Evolutionary conservation across 2,888 invertebrate genomes (phyloP), one percentile per base, ranked within the genome.

Genomic region (Andrena bucephala): DNA sequence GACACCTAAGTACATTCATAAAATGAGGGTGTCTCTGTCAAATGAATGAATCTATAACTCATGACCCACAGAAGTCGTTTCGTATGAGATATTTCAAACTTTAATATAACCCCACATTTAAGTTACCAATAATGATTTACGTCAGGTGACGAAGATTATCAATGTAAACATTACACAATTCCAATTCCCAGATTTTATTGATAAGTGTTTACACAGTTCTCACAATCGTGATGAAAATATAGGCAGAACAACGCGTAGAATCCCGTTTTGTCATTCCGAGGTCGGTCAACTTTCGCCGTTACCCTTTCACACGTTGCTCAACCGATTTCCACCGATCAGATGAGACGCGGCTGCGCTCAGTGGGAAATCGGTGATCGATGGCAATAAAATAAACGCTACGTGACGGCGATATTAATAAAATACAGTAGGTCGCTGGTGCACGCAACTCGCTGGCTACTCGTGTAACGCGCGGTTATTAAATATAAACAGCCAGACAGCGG

Each of bases 391-490:
- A 24, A 29, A 60, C 10, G 33, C 33, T 54, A 65, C 29, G 24
- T 31, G 24, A 36, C 27, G 66, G 27, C 24, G 57, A 36, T 81
- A 80, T 80, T 80, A 81, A 81, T 81, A 68, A 67, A 71, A 76
- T 50, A 72, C 54, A 63, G 68, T 77, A 72, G 69, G 77, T 71
- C 70, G 59, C 48, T 62, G 77, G 54, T 42, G 54, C 62, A 70
- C 60, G 66, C 67, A 70, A 73, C 27, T 27, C 71, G 54, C 33
- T n/a, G 50, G 62, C 60, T 70, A 73, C 60, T 27, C 57, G 70
- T 48, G 36, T 72, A 69, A 54, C 54, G 42, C 65, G 75, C 52
- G 48, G 82, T 84, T 84, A 84, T 78, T 79, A 77, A 74, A 81
- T 81, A 50, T 77, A 80, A 85, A 77, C 73, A 79, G n/a, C 63